phyloP scores from a whole-genome alignment of 2,797 vertebrate genomes.

The Coranthus polyacanthus region DNA sequence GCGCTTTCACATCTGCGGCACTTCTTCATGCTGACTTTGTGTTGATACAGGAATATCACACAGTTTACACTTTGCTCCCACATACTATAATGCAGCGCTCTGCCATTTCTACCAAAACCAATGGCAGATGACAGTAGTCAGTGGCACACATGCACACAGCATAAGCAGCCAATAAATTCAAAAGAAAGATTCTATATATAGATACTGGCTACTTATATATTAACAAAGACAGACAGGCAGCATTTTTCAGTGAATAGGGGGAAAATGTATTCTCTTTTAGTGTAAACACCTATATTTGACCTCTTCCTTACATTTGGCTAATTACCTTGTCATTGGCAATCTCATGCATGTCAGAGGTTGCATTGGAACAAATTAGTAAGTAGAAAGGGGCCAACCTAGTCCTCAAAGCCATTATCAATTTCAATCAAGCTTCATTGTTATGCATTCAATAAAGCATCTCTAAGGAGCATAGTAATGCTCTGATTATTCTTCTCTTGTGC shows the following conservation, averaged over 20 bases:
- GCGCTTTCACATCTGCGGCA: conserved; percentile 64
- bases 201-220: too few species aligned
- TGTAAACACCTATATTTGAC: conserved; percentile 58
- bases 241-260: conserved; percentile 27
- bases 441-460: conserved; percentile 84
- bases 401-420: conserved; percentile 84
- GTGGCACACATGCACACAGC: too few species aligned
- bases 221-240: conserved; percentile 16
- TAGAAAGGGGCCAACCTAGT: conserved; percentile 69
- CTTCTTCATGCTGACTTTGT: conserved; percentile 75
- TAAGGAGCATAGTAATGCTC: conserved; percentile 73
- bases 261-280: conserved; percentile 18
- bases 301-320: conserved; percentile 56
- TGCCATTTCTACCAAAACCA: conserved; percentile 46
- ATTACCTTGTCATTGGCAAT: conserved; percentile 76
- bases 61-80: conserved; percentile 37
- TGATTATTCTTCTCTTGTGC: conserved; percentile 81
- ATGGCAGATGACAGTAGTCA: conserved; percentile 43
- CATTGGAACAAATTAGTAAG: conserved; percentile 82
- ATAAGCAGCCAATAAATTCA: too few species aligned
- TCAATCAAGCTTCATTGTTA: conserved; percentile 86
- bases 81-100: conserved; percentile 43
- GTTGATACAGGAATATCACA: conserved; percentile 72
- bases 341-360: conserved; percentile 76
- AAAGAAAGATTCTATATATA: too few species aligned